Conservation (phyloP, 2,113 vertebrate genomes). For the Semnopithecus entellus region DNA sequence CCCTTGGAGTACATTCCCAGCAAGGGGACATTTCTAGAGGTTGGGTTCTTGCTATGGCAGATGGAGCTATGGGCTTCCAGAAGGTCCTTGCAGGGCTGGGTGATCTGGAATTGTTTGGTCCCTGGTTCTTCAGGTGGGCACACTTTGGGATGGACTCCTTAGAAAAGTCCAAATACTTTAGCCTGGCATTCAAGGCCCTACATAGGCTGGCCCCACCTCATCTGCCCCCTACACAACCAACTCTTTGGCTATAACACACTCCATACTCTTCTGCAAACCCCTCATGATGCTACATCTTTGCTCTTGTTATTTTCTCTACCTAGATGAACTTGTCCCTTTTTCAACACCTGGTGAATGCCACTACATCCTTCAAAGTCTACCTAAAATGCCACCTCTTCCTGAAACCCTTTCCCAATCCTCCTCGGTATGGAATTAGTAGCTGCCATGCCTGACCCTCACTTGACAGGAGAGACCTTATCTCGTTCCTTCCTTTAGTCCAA, state of each 20-base stretch:
- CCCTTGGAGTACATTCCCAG: not conserved
- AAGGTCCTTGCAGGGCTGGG: not conserved
- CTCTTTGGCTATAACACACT: not conserved
- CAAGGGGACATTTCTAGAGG: not conserved
- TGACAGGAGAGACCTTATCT: not conserved
- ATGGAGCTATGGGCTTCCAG: not conserved
- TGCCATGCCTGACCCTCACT: not conserved
- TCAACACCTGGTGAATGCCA: not conserved
- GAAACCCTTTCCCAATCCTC: not conserved
- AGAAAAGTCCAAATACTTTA: not conserved
- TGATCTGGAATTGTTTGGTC: not conserved
- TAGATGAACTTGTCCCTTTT: not conserved
- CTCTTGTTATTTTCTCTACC: not conserved
- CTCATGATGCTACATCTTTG: not conserved
- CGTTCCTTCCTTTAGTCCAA: not conserved
- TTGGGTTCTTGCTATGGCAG: not conserved
- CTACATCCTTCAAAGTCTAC: not conserved
- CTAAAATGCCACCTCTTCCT: not conserved
- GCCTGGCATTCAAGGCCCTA: not conserved
- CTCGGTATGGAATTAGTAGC: not conserved
- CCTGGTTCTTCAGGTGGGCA: not conserved
- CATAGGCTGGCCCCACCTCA: rapidly evolving
- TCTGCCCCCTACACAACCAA: not conserved
- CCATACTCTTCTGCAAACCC: too few relatives aligned
- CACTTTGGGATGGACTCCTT: not conserved